phyloP scores from a whole-genome alignment of 2,888 invertebrate species.

The Cephalotes varians region DNA sequence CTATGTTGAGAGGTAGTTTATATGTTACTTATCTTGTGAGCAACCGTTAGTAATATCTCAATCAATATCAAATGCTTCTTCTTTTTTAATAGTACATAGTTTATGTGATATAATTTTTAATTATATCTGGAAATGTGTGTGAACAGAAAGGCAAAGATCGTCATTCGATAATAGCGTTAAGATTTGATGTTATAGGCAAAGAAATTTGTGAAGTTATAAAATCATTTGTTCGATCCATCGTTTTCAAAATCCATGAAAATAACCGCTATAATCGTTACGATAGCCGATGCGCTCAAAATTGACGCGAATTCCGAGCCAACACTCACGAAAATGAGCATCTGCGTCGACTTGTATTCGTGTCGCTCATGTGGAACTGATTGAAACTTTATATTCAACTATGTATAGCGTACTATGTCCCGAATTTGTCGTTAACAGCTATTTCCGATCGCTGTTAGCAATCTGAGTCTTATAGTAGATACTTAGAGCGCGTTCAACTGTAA shows the following conservation, averaged over 20 bases:
- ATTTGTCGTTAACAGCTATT: conserved; percentile 28
- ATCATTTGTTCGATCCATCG: not conserved
- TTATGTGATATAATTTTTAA: not conserved
- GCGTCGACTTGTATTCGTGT: conserved; percentile 66
- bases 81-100: not conserved
- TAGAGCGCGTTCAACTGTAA: conserved; percentile 7
- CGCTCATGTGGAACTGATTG: not conserved
- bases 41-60: not conserved
- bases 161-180: not conserved
- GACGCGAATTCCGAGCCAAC: conserved; percentile 37
- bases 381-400: conserved; percentile 22
- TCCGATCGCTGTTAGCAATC: conserved; percentile 2
- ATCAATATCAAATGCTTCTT: not conserved
- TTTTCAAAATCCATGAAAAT: not conserved
- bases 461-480: not conserved
- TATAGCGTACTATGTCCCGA: not conserved
- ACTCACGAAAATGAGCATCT: conserved; percentile 64
- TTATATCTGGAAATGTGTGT: not conserved
- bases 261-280: not conserved
- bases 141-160: not conserved
- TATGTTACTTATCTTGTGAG: not conserved
- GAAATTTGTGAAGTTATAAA: not conserved
- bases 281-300: not conserved
- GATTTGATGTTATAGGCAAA: not conserved
- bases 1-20: not conserved